Base-by-base conservation (phyloP, 1,140 invertebrate genomes). In the Helicoverpa armigera region DNA sequence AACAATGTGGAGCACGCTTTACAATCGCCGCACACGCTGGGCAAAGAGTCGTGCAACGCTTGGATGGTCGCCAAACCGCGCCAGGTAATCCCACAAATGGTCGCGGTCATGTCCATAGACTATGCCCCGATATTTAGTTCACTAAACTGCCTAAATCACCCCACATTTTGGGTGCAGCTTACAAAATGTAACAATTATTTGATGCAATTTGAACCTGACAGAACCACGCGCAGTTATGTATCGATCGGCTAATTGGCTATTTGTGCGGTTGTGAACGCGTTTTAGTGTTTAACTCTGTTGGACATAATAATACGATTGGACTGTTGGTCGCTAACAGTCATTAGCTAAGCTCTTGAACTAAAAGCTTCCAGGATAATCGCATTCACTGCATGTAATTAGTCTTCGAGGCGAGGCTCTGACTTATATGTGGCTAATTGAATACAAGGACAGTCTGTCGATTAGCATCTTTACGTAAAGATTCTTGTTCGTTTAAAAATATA, bases 1-100 rank as follows among this genome's bases (percentile, higher is more conserved):
- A 14, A 72, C 69, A 54, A 54, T 72, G 4, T 72, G 50, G 31
- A 72, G 18, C 23, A 35, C 73, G 18, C 56, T 63, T 61, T 63
- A 76, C 43, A 61, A 29, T 31, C 43, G 58, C n/a, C 23, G 14
- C 48, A 53, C 60, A 16, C 23, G 18, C 18, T 67, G 18, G 60
- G 75, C 61, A 67, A 65, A 77, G 69, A 67, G 61, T 67, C 48
- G 61, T 77, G 50, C 48, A 65, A 82, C 70, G 50, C 76, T 89
- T 86, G 88, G 88, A 87, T 85, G 60, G 29, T 76, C 50, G 89
- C 88, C 89, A 91, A 88, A 85, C 85, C 86, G 81, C 87, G 85
- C 63, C 85, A 85, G 88, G 86, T 90, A 90, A 91, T 86, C 84
- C 85, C 82, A 80, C 82, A 63, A 79, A 75, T 82, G 82, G 65